Conservation (phyloP, 2,888 invertebrate genomes). For the Lycaena phlaeas region DNA sequence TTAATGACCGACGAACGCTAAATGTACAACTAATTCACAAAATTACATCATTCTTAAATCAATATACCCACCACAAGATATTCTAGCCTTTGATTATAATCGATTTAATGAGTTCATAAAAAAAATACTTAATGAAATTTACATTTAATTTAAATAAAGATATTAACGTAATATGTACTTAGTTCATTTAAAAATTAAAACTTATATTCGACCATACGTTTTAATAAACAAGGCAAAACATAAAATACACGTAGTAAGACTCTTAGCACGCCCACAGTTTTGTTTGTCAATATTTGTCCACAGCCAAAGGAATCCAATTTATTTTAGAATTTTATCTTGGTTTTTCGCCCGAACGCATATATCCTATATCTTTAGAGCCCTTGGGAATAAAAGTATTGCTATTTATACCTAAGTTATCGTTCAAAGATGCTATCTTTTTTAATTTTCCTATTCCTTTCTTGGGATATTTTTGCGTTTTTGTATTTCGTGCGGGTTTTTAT, state of each 20-base stretch:
- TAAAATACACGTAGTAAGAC: background rate
- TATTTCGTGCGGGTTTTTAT: too few relatives aligned
- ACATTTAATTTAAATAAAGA: too few relatives aligned
- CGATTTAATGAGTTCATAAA: too few relatives aligned
- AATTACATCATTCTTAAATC: too few relatives aligned
- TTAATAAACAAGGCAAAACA: background rate
- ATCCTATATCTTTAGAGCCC: constrained; percentile 6
- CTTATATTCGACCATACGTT: background rate
- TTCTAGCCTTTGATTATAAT: too few relatives aligned
- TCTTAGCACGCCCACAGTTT: background rate
- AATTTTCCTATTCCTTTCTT: constrained; percentile 3
- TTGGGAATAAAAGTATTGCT: background rate
- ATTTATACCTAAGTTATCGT: background rate
- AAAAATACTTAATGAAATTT: too few relatives aligned
- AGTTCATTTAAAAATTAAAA: too few relatives aligned
- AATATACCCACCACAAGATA: too few relatives aligned
- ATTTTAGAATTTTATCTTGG: constrained; percentile 7
- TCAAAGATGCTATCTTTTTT: background rate
- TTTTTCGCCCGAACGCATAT: constrained; percentile 4
- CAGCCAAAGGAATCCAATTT: constrained; percentile 2
- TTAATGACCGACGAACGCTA: too few relatives aligned
- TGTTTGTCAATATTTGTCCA: constrained; percentile 2
- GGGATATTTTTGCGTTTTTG: background rate
- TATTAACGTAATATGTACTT: too few relatives aligned
- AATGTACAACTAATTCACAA: too few relatives aligned